Percentiles rank a stretch among this genome's conserved stretches.
Evolutionary conservation across 2,113 vertebrate genomes (phyloP).

Genomic region (Pagrus major): DNA sequence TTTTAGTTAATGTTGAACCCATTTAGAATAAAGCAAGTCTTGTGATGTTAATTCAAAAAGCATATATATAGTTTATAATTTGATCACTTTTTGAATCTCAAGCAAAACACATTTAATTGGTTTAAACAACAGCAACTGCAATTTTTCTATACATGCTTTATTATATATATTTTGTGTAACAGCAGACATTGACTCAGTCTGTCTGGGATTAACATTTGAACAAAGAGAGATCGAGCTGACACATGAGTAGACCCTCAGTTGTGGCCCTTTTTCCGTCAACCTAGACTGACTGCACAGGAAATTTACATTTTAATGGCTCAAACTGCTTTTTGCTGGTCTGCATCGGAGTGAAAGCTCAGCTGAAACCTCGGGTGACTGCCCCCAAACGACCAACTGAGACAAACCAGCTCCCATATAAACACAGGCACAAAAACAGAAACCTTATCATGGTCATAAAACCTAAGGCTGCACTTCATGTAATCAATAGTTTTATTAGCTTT

Average conservation of each 20-base stretch:
- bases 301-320: constrained; percentile 75
- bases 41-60: background rate
- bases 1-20: no score
- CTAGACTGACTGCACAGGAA: constrained; percentile 39
- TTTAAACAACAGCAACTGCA: background rate
- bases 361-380: constrained; percentile 63
- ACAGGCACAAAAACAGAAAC: constrained; percentile 18
- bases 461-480: constrained; percentile 10
- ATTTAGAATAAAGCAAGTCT: background rate
- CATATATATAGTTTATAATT: constrained; percentile 5
- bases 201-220: constrained; percentile 49
- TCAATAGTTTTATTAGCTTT: constrained; percentile 14
- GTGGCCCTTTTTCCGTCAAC: constrained; percentile 28
- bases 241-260: constrained; percentile 34
- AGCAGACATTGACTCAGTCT: constrained; percentile 11
- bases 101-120: background rate
- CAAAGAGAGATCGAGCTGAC: constrained; percentile 44
- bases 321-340: constrained; percentile 50
- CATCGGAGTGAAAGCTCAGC: constrained; percentile 75
- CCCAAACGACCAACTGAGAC: constrained; percentile 35
- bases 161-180: constrained; percentile 1
- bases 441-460: constrained; percentile 37
- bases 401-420: constrained; percentile 38
- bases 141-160: background rate
- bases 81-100: background rate